A percentile compares a stretch with the other conserved stretches of the same genome.
Conservation (phyloP, 2,797 vertebrate species). For the Acanthornis magna region DNA sequence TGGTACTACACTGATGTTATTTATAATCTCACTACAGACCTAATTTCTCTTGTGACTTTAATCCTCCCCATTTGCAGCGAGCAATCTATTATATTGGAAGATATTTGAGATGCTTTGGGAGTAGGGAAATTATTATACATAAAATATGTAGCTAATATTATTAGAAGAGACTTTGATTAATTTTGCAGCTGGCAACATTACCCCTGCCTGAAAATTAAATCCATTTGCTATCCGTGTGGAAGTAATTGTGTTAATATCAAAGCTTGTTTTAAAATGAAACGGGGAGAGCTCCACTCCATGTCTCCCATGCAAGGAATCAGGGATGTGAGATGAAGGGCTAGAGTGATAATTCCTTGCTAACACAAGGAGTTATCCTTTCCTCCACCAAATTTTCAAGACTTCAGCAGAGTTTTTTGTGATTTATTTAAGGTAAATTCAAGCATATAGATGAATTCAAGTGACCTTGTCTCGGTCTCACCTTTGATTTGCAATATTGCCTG, state of each 20-base stretch:
- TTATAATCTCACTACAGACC: slow-evolving; percentile 25
- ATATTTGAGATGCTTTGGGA: not conserved
- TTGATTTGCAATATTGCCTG: not conserved
- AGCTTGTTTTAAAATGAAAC: not conserved
- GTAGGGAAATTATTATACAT: not conserved
- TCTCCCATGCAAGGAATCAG: not conserved
- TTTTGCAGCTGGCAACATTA: slow-evolving; percentile 36
- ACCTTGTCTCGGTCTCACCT: not conserved
- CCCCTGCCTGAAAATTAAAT: slow-evolving; percentile 26
- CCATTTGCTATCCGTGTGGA: not conserved
- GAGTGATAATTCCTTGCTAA: not conserved
- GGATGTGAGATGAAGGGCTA: not conserved
- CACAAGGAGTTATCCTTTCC: not conserved
- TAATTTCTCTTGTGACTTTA: slow-evolving; percentile 4
- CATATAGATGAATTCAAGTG: not conserved
- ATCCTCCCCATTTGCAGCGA: not conserved
- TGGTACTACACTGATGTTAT: not conserved
- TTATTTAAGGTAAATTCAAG: not conserved
- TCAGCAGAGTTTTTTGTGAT: not conserved
- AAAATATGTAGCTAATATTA: slow-evolving; percentile 42
- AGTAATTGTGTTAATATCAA: slow-evolving; percentile 43
- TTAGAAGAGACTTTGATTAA: slow-evolving; percentile 54
- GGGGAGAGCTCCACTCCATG: not conserved
- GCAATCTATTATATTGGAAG: slow-evolving; percentile 16
- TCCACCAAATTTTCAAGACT: not conserved